Evolutionary conservation across 2,888 invertebrate species (phyloP).

Genomic region (Ochropleura leucogaster): DNA sequence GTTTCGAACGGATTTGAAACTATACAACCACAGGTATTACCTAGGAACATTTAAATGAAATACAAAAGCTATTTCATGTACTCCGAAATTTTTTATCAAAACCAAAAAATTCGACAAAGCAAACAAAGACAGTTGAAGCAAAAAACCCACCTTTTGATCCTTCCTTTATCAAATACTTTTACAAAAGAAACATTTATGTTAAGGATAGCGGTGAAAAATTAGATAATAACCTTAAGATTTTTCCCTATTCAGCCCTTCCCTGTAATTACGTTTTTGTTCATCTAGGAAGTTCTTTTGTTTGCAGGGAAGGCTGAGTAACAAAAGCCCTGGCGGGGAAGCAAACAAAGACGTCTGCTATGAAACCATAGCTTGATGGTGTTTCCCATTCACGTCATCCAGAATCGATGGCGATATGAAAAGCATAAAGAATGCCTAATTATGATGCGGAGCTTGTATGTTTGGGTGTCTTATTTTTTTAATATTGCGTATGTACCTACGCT

Average conservation of each 20-base stretch:
- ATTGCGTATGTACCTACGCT: too few relatives aligned
- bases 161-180: slow-evolving; percentile 59
- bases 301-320: slow-evolving; percentile 82
- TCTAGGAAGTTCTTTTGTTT: slow-evolving; percentile 84
- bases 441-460: slow-evolving; percentile 1
- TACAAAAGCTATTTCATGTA: neutral
- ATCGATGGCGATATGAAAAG: slow-evolving; percentile 71
- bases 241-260: slow-evolving; percentile 77
- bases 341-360: slow-evolving; percentile 87
- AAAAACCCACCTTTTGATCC: slow-evolving; percentile 58
- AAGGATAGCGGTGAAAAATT: slow-evolving; percentile 72
- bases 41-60: neutral
- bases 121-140: slow-evolving; percentile 51
- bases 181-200: slow-evolving; percentile 67
- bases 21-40: neutral
- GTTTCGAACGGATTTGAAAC: slow-evolving; percentile 5
- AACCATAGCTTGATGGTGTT: slow-evolving; percentile 75
- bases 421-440: slow-evolving; percentile 58
- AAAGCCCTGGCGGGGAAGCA: slow-evolving; percentile 80
- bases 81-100: slow-evolving; percentile 14
- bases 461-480: neutral
- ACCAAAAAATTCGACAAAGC: slow-evolving; percentile 30
- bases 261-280: slow-evolving; percentile 88
- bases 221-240: slow-evolving; percentile 78
- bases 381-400: slow-evolving; percentile 78